A percentile compares a stretch with the other conserved stretches of the same genome.
Evolutionary conservation across 2,888 invertebrate species (phyloP).

Genomic region (Scotopteryx bipunctaria): DNA sequence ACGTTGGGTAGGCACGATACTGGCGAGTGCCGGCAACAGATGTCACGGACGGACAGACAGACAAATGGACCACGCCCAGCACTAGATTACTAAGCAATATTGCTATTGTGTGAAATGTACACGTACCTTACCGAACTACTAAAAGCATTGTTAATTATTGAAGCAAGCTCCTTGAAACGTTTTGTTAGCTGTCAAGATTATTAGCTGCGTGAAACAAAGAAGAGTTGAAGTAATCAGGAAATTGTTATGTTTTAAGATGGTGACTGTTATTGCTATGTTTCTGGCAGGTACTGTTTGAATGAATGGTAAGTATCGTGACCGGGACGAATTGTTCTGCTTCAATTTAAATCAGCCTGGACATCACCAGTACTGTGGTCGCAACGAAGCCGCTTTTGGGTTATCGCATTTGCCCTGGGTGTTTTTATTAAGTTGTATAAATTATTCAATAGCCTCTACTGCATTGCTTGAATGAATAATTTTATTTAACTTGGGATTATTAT

Average conservation of each 20-base stretch:
- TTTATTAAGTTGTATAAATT: conserved; percentile 37
- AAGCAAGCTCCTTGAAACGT: neutral
- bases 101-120: conserved; percentile 36
- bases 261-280: neutral
- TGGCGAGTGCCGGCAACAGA: conserved; percentile 44
- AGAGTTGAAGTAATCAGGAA: conserved; percentile 5
- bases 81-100: conserved; percentile 33
- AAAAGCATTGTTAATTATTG: conserved; percentile 7
- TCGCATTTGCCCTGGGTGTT: conserved; percentile 42
- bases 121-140: neutral
- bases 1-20: conserved; percentile 35
- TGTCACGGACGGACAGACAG: conserved; percentile 48
- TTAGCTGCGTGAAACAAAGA: conserved; percentile 15
- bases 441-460: conserved; percentile 3
- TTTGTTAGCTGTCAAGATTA: conserved; percentile 17
- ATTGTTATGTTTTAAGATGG: conserved; percentile 9
- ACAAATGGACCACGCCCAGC: conserved; percentile 40
- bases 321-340: conserved; percentile 41
- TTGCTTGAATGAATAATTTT: neutral
- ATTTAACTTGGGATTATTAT: too few relatives aligned
- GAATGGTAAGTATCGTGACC: conserved; percentile 9
- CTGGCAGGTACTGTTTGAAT: neutral
- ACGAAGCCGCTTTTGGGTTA: conserved; percentile 46
- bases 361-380: conserved; percentile 38
- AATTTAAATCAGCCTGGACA: conserved; percentile 51